These are phyloP conservation scores for Blomia tropicalis DNA, from an alignment of 2,888 invertebrate genomes.

Conservation along the genomic window DNA sequence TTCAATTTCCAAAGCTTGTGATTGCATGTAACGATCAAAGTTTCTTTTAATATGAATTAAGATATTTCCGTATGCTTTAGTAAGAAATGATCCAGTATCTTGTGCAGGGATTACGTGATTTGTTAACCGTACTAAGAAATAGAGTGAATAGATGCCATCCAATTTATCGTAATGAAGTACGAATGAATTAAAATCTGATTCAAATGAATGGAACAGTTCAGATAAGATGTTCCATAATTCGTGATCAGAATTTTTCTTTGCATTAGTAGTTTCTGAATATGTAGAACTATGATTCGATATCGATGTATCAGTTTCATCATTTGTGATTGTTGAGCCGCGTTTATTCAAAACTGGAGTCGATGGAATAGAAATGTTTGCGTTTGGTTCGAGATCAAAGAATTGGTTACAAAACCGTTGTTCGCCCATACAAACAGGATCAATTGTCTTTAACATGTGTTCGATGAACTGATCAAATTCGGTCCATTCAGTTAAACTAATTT, in stretches of 20 bases:
- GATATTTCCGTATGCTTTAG: slow-evolving; percentile 68
- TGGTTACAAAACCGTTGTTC: slow-evolving; percentile 87
- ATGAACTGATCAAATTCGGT: slow-evolving; percentile 35
- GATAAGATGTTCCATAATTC: slow-evolving; percentile 51
- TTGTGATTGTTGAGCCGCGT: neutral
- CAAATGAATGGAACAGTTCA: slow-evolving; percentile 70
- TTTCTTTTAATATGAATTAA: slow-evolving; percentile 71
- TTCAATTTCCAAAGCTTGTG: slow-evolving; percentile 43
- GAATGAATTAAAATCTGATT: slow-evolving; percentile 67
- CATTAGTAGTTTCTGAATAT: slow-evolving; percentile 14
- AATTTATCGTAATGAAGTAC: slow-evolving; percentile 68
- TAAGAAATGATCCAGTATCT: slow-evolving; percentile 67
- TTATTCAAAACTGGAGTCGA: slow-evolving; percentile 1
- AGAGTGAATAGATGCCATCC: slow-evolving; percentile 86
- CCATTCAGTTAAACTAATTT: slow-evolving; percentile 33
- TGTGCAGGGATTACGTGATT: slow-evolving; percentile 81
- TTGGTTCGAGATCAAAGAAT: slow-evolving; percentile 60
- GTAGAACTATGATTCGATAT: slow-evolving; percentile 25
- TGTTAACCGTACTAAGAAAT: slow-evolving; percentile 73
- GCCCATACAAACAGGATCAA: slow-evolving; percentile 76
- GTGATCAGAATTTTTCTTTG: slow-evolving; percentile 35
- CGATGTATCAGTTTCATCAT: slow-evolving; percentile 16
- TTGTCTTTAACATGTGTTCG: slow-evolving; percentile 66
- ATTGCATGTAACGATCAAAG: slow-evolving; percentile 69
- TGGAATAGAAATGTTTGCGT: neutral